Evolutionary conservation across 2,113 vertebrate species (phyloP).

Genomic region (Climacteris rufus): DNA sequence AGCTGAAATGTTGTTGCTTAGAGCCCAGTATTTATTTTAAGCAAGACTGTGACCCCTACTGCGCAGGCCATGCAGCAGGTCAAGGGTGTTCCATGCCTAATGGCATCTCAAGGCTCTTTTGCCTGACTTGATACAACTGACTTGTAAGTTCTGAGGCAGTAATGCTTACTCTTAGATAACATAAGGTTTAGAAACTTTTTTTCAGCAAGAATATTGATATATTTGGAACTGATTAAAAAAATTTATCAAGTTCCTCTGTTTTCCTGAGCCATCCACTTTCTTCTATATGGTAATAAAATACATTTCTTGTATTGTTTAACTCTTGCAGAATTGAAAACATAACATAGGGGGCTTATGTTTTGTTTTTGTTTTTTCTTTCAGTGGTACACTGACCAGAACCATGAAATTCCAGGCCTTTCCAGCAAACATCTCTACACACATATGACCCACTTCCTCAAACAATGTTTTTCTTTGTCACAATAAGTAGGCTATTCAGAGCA

Average conservation of each 20-base stretch:
- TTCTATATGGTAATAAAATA: neutral
- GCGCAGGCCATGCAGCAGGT: neutral
- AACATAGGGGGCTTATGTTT: neutral
- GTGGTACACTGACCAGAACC: constrained; percentile 97
- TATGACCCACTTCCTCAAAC: constrained; percentile 93
- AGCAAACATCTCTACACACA: constrained; percentile 85
- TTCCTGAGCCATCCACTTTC: neutral
- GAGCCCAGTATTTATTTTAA: neutral
- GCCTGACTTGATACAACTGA: neutral
- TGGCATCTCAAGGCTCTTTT: neutral
- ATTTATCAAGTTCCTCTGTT: neutral
- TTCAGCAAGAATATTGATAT: neutral
- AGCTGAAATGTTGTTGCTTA: neutral
- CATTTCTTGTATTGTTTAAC: neutral
- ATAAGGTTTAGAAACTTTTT: neutral
- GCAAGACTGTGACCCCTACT: neutral
- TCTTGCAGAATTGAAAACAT: neutral
- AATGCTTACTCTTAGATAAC: neutral
- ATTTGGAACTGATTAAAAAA: neutral
- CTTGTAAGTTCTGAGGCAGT: neutral
- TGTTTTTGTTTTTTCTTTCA: constrained; percentile 66
- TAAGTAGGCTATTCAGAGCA: neutral
- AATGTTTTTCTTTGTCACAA: constrained; percentile 79
- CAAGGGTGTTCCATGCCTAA: neutral
- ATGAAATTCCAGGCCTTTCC: constrained; percentile 82